A percentile compares a stretch with the other conserved stretches of the same genome.
Evolutionary conservation across 2,888 invertebrate species (phyloP).

Genomic region (Leucoma salicis): DNA sequence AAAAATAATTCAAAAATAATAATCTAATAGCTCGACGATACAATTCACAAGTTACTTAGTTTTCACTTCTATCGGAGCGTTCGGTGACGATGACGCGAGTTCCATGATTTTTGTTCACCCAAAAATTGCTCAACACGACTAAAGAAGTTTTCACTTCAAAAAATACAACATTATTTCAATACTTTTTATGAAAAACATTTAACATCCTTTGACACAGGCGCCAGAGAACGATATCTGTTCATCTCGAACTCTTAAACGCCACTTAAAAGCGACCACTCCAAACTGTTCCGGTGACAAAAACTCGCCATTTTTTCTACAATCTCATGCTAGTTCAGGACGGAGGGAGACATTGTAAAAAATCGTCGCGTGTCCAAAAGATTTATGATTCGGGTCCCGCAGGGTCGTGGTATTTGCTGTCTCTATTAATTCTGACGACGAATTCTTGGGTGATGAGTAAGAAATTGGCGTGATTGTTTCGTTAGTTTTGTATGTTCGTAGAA

Average conservation of each 20-base stretch:
- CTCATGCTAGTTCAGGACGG: slow-evolving; percentile 9
- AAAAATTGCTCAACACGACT: no score
- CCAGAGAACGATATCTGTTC: slow-evolving; percentile 1
- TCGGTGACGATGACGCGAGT: no score
- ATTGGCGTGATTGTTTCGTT: no score
- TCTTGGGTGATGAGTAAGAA: slow-evolving; percentile 8
- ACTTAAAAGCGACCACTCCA: slow-evolving; percentile 24
- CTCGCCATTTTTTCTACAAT: slow-evolving; percentile 13
- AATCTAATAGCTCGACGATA: no score
- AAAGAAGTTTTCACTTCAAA: no score
- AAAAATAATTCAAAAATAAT: no score
- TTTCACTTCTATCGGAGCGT: no score
- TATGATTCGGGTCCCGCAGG: slow-evolving; percentile 14
- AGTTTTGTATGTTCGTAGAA: no score
- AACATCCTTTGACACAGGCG: slow-evolving; percentile 3
- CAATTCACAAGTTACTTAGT: no score
- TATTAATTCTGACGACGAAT: slow-evolving; percentile 9
- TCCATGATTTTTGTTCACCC: no score
- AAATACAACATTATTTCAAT: no score
- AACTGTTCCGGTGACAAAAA: slow-evolving; percentile 19
- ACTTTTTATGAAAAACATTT: not conserved
- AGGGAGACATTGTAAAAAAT: slow-evolving; percentile 26
- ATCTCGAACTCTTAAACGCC: slow-evolving; percentile 8
- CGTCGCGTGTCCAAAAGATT: slow-evolving; percentile 33
- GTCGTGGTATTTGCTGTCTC: slow-evolving; percentile 7